Evolutionary conservation across 2,797 vertebrate species (phyloP).

Genomic region (Parambassis ranga): DNA sequence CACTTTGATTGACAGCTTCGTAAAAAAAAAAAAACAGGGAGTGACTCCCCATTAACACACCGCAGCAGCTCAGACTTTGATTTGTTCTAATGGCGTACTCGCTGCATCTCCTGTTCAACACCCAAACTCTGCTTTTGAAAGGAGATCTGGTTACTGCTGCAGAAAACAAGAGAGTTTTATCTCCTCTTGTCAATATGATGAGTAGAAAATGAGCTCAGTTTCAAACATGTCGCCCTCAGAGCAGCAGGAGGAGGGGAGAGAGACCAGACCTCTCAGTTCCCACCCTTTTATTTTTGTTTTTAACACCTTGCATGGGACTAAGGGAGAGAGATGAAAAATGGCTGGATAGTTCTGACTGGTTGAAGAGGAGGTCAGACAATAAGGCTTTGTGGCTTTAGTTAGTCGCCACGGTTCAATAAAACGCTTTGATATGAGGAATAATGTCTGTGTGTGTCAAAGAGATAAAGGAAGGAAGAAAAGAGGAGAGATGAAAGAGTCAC

Average conservation of each 20-base stretch:
- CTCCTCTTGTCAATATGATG: constrained; percentile 37
- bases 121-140: constrained; percentile 33
- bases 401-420: constrained; percentile 42
- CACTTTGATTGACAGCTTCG: constrained; percentile 52
- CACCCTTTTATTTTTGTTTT: constrained; percentile 54
- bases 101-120: constrained; percentile 22
- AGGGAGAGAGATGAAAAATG: constrained; percentile 23
- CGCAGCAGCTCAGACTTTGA: constrained; percentile 7
- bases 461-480: constrained; percentile 49
- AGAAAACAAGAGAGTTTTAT: constrained; percentile 57
- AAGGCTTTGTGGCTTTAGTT: constrained; percentile 30
- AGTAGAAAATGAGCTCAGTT: constrained; percentile 69
- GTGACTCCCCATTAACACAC: constrained; percentile 29
- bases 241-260: background rate
- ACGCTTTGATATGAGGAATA: constrained; percentile 62
- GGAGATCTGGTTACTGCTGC: constrained; percentile 54
- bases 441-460: constrained; percentile 49
- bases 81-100: background rate
- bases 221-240: constrained; percentile 33
- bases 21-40: constrained; percentile 10
- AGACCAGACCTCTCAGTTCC: constrained; percentile 34
- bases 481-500: constrained; percentile 56
- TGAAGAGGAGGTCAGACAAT: constrained; percentile 54
- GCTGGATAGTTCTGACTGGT: constrained; percentile 6
- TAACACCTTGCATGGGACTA: constrained; percentile 52